Base-by-base conservation (phyloP, 2,888 invertebrate genomes). In the Syritta pipiens region DNA sequence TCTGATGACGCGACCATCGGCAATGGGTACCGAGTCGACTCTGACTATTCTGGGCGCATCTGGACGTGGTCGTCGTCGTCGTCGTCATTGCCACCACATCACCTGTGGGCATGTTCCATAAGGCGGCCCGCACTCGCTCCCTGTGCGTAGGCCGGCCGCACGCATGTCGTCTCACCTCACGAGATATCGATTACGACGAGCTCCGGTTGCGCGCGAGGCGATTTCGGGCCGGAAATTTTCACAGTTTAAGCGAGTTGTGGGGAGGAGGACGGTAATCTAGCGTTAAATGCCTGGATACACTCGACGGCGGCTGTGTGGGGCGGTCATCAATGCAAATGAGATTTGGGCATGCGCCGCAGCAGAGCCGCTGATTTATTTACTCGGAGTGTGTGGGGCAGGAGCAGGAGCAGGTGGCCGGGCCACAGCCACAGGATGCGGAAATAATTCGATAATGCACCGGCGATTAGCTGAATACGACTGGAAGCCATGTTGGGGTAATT, bases 301-400 rank as follows among this genome's bases (percentile, higher is more conserved):
- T 77, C 53, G 30, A 26, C 40, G n/a, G 55, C 19, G 9, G 44
- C 10, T 40, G 40, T 14, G 37, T 3, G 44, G 14, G 74, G 67
- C 60, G 74, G 74, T 57, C 60, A 68, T 79, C 74, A 79, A 79
- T 74, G 74, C 79, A 79, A 79, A 79, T 79, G 63, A 79, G 79
- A 42, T 72, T 72, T 55, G 55, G 67, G 55, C 65, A 79, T 74
- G 72, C 51, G 71, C 76, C 32, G 48, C 42, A 44, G 49, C 51
- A 20, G 53, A 35, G 63, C 35, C 24, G 14, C 37, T 74, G 63
- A 74, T 79, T 74, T 79, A 79, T 79, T 79, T 74, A 74, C 74
- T 62, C 65, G 59, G 57, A 59, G 53, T 57, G n/a, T 37, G 72
- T 67, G 30, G 79, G 53, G 37, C 55, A 57, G 65, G 40, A 53